Conservation (phyloP, 92 coral and sea anemone species). For the Parazoanthus darwini region DNA sequence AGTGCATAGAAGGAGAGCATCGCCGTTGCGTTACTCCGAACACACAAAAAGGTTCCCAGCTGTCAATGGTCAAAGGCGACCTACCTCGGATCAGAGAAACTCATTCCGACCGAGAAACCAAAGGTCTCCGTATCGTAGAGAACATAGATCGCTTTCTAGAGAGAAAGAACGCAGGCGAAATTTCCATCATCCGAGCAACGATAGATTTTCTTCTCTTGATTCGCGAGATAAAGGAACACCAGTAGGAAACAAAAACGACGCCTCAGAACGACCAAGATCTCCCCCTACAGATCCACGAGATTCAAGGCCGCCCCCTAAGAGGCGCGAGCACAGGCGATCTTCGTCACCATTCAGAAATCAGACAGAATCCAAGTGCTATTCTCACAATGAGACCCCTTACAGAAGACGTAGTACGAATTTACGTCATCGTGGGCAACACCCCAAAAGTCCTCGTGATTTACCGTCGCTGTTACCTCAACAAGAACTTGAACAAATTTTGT, state of each 20-base stretch:
- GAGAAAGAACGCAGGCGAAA: neutral
- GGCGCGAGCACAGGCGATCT: neutral
- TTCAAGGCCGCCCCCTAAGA: neutral
- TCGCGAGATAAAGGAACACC: neutral
- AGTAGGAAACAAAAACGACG: neutral
- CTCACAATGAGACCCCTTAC: neutral
- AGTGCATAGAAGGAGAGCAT: neutral
- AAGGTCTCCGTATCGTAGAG: neutral
- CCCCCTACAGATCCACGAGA: neutral
- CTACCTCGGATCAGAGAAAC: neutral
- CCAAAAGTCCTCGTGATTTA: neutral
- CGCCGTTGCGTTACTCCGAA: neutral
- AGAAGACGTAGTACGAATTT: neutral
- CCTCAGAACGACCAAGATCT: neutral
- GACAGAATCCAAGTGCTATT: neutral
- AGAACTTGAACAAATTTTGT: neutral
- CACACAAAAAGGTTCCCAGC: neutral
- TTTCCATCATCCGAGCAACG: neutral
- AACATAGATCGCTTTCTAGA: neutral
- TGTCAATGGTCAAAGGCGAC: neutral
- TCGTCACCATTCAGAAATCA: neutral
- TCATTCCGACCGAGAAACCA: neutral
- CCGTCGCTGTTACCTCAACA: neutral
- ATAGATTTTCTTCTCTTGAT: neutral
- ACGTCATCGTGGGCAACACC: neutral